Base-by-base conservation (phyloP, 1,140 invertebrate species). In the Dolichoris vasculosae region DNA sequence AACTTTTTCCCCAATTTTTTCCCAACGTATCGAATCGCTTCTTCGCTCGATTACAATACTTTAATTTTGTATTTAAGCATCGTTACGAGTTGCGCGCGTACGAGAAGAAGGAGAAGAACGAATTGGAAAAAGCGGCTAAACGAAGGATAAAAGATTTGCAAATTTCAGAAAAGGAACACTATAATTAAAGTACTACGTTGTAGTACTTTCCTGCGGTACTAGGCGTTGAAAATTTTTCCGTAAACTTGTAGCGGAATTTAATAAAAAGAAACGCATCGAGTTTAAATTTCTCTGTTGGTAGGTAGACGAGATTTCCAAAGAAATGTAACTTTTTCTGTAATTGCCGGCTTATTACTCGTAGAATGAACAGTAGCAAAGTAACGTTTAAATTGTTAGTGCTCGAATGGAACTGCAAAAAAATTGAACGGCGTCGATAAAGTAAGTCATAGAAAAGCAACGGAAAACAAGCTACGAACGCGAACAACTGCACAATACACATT, bases 311-410 rank as follows among this genome's bases (percentile, higher is more conserved):
- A 13, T n/a, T 43, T 73, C 13, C 23, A 43, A 73, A 73, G 69
- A 43, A n/a, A n/a, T 23, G 67, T 15, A 40, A 73, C 23, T 73
- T 73, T 71, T 73, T 73, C 40, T 43, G 2, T 73, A 73, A 73
- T n/a, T 43, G 26, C 23, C 9, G 15, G 8, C 38, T 73, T 69
- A 69, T n/a, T 8, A 43, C 38, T 43, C 1, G n/a, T 23, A 32
- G 1, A n/a, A 30, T 69, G 32, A 3, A 23, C 23, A 43, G 38
- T 43, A 38, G 38, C 20, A 38, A 26, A 43, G 2, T 0, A 43
- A 43, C 26, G 23, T 20, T 73, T 43, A 26, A 43, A 73, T 40
- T 23, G 20, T 73, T 73, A 43, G 3, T 11, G 40, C 20, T 2
- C 20, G 15, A 40, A 43, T 40, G 7, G 23, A 26, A 73, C 38